Conservation (phyloP, 2,113 vertebrate species). For the Leuciscus idus region DNA sequence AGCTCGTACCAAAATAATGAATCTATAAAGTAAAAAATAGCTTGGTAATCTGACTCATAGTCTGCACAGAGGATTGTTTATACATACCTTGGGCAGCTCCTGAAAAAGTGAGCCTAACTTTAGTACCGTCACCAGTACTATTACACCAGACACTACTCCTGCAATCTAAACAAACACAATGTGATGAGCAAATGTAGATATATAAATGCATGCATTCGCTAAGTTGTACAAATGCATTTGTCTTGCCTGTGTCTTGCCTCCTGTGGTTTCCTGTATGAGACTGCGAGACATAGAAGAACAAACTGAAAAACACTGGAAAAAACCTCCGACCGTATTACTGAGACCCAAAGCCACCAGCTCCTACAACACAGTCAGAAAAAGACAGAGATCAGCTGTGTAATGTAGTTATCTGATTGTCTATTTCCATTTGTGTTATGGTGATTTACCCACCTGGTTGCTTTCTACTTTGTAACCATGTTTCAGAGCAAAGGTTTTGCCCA, state of each 20-base stretch:
- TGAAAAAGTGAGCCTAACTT: slow-evolving; percentile 90
- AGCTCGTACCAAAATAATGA: neutral
- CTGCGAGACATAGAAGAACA: slow-evolving; percentile 95
- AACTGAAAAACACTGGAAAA: slow-evolving; percentile 92
- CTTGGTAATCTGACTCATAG: neutral
- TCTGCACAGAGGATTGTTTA: neutral
- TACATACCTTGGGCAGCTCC: slow-evolving; percentile 90
- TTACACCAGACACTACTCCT: slow-evolving; percentile 78
- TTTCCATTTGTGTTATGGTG: neutral
- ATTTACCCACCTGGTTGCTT: slow-evolving; percentile 88
- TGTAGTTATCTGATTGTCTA: neutral
- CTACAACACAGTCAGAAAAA: slow-evolving; percentile 66
- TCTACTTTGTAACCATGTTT: slow-evolving; percentile 96
- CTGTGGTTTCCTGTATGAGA: slow-evolving; percentile 90
- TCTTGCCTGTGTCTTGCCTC: slow-evolving; percentile 88
- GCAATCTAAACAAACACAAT: slow-evolving; percentile 80
- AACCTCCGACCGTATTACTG: slow-evolving; percentile 86
- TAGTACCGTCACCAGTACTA: slow-evolving; percentile 89
- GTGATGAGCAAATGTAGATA: neutral
- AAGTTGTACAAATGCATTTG: neutral
- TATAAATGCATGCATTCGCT: slow-evolving; percentile 40
- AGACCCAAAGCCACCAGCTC: slow-evolving; percentile 93
- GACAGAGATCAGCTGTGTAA: neutral
- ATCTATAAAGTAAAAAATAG: neutral
- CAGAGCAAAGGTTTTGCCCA: slow-evolving; percentile 95